These are phyloP conservation scores for Sinodicranocentrus sp. DNA, from an alignment of 2,888 invertebrate species.

Conservation along the genomic window DNA sequence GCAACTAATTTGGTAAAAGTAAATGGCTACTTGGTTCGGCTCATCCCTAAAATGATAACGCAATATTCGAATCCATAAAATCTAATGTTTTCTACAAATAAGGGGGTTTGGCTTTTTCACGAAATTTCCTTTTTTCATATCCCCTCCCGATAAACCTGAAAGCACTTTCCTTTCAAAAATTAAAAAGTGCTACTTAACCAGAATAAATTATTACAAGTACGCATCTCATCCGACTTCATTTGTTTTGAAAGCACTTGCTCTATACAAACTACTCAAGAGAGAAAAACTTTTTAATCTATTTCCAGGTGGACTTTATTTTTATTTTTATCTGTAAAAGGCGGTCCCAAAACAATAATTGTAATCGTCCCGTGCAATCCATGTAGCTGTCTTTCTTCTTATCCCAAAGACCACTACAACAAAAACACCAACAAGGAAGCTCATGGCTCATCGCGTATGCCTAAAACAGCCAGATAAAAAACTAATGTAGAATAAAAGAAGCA, in stretches of 20 bases:
- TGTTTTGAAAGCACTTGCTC: conserved; percentile 21
- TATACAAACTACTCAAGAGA: background rate
- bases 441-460: too few species aligned
- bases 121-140: conserved; percentile 32
- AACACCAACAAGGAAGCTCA: background rate
- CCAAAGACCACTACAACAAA: too few species aligned
- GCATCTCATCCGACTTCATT: conserved; percentile 34
- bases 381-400: too few species aligned
- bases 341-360: conserved; percentile 50
- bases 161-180: too few species aligned
- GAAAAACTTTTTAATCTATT: conserved; percentile 24
- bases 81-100: conserved; percentile 48
- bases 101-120: conserved; percentile 38
- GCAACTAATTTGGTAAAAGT: too few species aligned
- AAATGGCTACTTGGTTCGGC: too few species aligned
- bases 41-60: too few species aligned
- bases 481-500: background rate
- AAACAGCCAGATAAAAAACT: background rate
- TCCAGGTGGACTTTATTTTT: conserved; percentile 62
- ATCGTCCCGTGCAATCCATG: conserved; percentile 1
- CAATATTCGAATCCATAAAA: conserved; percentile 44
- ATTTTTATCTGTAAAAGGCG: conserved; percentile 68
- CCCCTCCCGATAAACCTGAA: too few species aligned
- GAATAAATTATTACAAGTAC: conserved; percentile 35
- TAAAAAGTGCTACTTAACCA: background rate